Base-by-base conservation (phyloP, 1,140 invertebrate species). In the Conopomorpha cramerella region DNA sequence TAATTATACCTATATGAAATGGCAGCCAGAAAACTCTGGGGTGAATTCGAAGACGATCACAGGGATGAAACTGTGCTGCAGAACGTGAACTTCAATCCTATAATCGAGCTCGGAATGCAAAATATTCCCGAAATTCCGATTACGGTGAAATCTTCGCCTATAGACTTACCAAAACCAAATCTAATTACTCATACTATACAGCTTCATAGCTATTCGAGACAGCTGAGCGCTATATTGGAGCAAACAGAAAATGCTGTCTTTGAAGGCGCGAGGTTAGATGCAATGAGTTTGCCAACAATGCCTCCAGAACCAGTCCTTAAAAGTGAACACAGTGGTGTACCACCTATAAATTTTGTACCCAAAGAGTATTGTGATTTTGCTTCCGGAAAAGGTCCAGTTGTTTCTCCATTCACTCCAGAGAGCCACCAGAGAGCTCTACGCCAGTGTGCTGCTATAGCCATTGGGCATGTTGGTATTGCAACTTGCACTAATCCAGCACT, bases 91-190 rank as follows among this genome's bases (percentile, higher is more conserved):
- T 78, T 79, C 41, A 73, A 63, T 39, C 70, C 71, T 2, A 67
- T 79, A n/a, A 79, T 79, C 13, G 77, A 79, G 45, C 44, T 77
- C 11, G 74, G 71, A 8, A 66, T 78, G 64, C 74, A 78, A 50
- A 76, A 74, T 30, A 76, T 74, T 31, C 64, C 71, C 3, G 72
- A 76, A 53, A 64, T 65, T 49, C 64, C 68, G 0, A 73, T 73
- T 11, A 64, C 63, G 30, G 68, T 70, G 8, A 71, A 76, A 44
- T 63, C 61, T 0, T 62, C 68, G 3, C 68, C 67, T 3, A 63
- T 77, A 11, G 67, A 77, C 41, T 37, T 73, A 23, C 72, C 68
- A 3, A 64, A 57, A 30, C 51, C 53, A 8, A 73, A 77, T 52
- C 45, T 72, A 18, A 68, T 73, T 15, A 72, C 65, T 0, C 68